Conservation (phyloP, 2,888 invertebrate species). For the Isoperla grammatica region DNA sequence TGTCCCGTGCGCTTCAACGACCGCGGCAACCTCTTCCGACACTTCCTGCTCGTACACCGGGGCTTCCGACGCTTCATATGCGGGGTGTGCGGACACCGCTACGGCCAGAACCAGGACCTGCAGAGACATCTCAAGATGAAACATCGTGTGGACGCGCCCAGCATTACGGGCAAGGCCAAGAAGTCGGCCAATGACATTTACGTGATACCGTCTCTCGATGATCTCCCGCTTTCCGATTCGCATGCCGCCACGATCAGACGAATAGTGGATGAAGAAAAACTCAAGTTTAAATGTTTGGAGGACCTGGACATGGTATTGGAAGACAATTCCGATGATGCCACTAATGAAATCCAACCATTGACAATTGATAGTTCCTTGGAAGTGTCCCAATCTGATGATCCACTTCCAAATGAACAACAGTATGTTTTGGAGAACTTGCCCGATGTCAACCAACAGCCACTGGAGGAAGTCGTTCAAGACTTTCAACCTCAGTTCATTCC, state of each 20-base stretch:
- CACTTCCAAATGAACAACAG: too few relatives aligned
- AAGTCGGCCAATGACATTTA: slow-evolving; percentile 27
- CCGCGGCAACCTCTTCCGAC: slow-evolving; percentile 28
- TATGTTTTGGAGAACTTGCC: too few relatives aligned
- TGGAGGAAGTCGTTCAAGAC: neutral
- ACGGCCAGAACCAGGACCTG: slow-evolving; percentile 30
- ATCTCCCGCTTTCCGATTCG: slow-evolving; percentile 17
- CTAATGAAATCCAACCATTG: neutral
- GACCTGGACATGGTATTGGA: neutral
- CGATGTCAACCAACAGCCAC: too few relatives aligned
- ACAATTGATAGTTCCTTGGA: too few relatives aligned
- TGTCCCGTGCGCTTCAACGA: slow-evolving; percentile 23
- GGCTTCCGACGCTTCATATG: slow-evolving; percentile 29
- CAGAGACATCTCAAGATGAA: slow-evolving; percentile 25
- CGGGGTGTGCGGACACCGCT: slow-evolving; percentile 28
- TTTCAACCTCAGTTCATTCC: slow-evolving; percentile 11
- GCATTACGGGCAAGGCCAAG: slow-evolving; percentile 22
- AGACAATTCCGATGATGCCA: neutral
- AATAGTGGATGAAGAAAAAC: slow-evolving; percentile 25
- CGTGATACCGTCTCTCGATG: slow-evolving; percentile 24
- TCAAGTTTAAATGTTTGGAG: slow-evolving; percentile 20
- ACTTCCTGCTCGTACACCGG: slow-evolving; percentile 26
- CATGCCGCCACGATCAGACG: slow-evolving; percentile 21
- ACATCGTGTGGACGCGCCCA: slow-evolving; percentile 27
- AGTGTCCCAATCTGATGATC: too few relatives aligned